Base-by-base conservation (phyloP, 1,140 invertebrate genomes). In the Diabrotica undecimpunctata region DNA sequence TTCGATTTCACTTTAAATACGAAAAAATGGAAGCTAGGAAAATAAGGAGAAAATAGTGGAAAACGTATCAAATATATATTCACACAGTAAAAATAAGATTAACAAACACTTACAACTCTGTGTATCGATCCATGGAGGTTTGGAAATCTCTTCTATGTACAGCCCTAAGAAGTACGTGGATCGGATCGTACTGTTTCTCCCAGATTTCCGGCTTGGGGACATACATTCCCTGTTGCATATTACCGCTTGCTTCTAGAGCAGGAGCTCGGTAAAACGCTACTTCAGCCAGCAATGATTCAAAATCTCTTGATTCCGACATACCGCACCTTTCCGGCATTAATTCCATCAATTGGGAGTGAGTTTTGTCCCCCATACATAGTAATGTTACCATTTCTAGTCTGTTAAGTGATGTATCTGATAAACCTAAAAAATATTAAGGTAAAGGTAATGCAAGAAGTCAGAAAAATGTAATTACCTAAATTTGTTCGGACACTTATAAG, bases 301-400 rank as follows among this genome's bases (percentile, higher is more conserved):
- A 95, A 80, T 96, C 93, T 72, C 90, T 88, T 54, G 90, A 93
- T 75, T 95, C 92, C 25, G 91, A 89, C 72, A 92, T 93, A 7
- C 95, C 95, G 74, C 93, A 96, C 35, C 94, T 85, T 81, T 98
- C 95, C 0, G 96, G 96, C 91, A 98, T 95, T 38, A 95, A 80
- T 78, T 98, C 95, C 80, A 96, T 90, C 13, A 98, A 81, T 77
- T 97, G 95, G 70, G 93, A 96, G 80, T 98, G 95, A 2, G 95
- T 97, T 79, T 96, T 94, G 79, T 98, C 95, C 54, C 89, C 88
- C 79, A 96, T 95, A 73, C 94, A 95, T 52, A 98, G 81, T 35
- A 98, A 79, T 5, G 94, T 94, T 10, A 95, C 90, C 84, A 98
- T 96, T 84, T 98, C 96, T 61, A 96, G 81, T 54, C 92, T 84